These are phyloP conservation scores for Palloptera scutellata DNA, from an alignment of 2,888 invertebrate genomes.

Conservation along the genomic window DNA sequence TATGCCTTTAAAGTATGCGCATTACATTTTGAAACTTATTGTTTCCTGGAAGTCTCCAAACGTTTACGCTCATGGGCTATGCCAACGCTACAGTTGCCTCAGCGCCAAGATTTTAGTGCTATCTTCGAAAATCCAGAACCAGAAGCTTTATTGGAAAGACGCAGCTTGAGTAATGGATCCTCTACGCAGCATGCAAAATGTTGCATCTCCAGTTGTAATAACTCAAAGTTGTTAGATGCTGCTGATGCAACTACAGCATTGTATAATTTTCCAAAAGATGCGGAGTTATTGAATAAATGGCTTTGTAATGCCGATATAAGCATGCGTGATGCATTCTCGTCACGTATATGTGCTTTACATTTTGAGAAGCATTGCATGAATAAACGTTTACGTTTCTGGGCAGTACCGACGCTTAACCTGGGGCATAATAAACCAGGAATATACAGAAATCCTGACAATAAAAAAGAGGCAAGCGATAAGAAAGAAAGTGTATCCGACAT, in stretches of 20 bases:
- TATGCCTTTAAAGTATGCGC: constrained; percentile 46
- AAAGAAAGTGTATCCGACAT: not conserved
- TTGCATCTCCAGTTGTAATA: constrained; percentile 28
- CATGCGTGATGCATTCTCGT: constrained; percentile 23
- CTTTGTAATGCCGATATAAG: constrained; percentile 32
- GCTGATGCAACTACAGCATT: constrained; percentile 12
- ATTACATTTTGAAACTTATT: constrained; percentile 47
- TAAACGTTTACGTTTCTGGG: constrained; percentile 50
- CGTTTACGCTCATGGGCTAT: constrained; percentile 48
- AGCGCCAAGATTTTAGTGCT: not conserved
- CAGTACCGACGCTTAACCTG: constrained; percentile 53
- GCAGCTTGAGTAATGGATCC: constrained; percentile 6
- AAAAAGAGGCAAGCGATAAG: not conserved
- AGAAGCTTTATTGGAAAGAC: not conserved
- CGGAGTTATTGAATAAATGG: constrained; percentile 47
- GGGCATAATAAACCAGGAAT: constrained; percentile 44
- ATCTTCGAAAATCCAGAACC: constrained; percentile 21
- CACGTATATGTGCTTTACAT: constrained; percentile 34
- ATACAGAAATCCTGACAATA: constrained; percentile 27
- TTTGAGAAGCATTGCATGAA: constrained; percentile 33
- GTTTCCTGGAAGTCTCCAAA: constrained; percentile 32
- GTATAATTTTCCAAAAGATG: constrained; percentile 46
- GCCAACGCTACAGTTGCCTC: constrained; percentile 47
- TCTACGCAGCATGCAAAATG: constrained; percentile 32
- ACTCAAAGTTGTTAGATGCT: constrained; percentile 12